These are phyloP conservation scores for Lepus americanus DNA, from an alignment of 2,113 vertebrate species.

Conservation along the genomic window DNA sequence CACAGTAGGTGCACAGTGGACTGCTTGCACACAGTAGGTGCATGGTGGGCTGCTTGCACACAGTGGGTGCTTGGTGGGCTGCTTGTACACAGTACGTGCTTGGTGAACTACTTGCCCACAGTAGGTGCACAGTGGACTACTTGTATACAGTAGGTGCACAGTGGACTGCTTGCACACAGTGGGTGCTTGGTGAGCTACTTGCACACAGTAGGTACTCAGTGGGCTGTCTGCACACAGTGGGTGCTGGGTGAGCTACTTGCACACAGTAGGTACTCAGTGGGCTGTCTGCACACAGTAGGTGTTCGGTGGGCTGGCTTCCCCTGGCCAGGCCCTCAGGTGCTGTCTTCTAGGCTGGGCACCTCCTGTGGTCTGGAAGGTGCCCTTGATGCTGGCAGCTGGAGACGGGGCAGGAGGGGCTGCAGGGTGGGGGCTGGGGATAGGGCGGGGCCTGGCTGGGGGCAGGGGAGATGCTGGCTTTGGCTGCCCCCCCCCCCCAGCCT, in stretches of 20 bases:
- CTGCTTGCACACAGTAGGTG: too few relatives aligned
- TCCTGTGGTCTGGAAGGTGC: not conserved
- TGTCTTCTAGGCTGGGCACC: not conserved
- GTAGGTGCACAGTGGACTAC: not conserved
- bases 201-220: too few relatives aligned
- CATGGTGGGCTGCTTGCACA: too few relatives aligned
- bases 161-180: too few relatives aligned
- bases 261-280: too few relatives aligned
- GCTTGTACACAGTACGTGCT: too few relatives aligned
- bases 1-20: not conserved
- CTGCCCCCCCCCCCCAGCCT: not conserved
- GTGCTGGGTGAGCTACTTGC: too few relatives aligned
- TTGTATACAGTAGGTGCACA: too few relatives aligned
- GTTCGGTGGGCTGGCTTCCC: not conserved
- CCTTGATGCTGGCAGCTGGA: not conserved
- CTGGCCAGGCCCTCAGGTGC: not conserved
- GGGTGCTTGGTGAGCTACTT: not conserved
- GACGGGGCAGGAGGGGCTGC: not conserved
- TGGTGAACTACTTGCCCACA: too few relatives aligned
- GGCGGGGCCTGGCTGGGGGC: not conserved
- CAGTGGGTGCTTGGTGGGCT: not conserved
- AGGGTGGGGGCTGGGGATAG: rapidly evolving
- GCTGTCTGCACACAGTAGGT: not conserved
- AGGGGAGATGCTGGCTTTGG: not conserved
- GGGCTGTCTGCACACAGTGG: too few relatives aligned